phyloP scores from a whole-genome alignment of 2,888 invertebrate species.

The Pristionchus mayeri region DNA sequence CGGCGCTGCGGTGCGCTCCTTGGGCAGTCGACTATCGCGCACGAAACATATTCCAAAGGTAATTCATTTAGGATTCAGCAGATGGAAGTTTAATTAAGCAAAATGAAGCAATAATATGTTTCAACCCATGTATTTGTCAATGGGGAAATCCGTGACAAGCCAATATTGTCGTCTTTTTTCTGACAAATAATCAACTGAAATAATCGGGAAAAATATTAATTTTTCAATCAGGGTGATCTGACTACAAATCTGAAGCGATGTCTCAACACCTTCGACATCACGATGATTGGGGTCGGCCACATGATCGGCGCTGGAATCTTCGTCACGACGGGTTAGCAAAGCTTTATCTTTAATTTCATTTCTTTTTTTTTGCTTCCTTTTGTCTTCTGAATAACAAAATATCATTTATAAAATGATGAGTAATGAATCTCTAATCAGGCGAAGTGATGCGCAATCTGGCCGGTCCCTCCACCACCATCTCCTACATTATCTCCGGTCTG shows the following conservation, averaged over 20 bases:
- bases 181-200: too few relatives aligned
- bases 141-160: too few relatives aligned
- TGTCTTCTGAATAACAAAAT: too few relatives aligned
- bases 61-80: not conserved
- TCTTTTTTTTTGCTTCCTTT: too few relatives aligned
- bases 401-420: too few relatives aligned
- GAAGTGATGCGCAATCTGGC: slow-evolving; percentile 88
- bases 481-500: slow-evolving; percentile 87
- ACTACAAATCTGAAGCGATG: slow-evolving; percentile 56
- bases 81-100: too few relatives aligned
- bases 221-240: slow-evolving; percentile 35
- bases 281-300: slow-evolving; percentile 90
- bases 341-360: not conserved
- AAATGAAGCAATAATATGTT: too few relatives aligned
- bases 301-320: slow-evolving; percentile 96
- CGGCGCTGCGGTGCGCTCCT: not conserved
- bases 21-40: slow-evolving; percentile 4
- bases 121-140: too few relatives aligned
- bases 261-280: slow-evolving; percentile 78
- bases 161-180: too few relatives aligned
- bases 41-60: slow-evolving; percentile 35
- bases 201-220: too few relatives aligned
- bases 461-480: slow-evolving; percentile 90
- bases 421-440: slow-evolving; percentile 80
- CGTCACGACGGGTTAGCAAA: slow-evolving; percentile 82